phyloP scores from a whole-genome alignment of 2,797 vertebrate genomes.

The Loriculus beryllinus region DNA sequence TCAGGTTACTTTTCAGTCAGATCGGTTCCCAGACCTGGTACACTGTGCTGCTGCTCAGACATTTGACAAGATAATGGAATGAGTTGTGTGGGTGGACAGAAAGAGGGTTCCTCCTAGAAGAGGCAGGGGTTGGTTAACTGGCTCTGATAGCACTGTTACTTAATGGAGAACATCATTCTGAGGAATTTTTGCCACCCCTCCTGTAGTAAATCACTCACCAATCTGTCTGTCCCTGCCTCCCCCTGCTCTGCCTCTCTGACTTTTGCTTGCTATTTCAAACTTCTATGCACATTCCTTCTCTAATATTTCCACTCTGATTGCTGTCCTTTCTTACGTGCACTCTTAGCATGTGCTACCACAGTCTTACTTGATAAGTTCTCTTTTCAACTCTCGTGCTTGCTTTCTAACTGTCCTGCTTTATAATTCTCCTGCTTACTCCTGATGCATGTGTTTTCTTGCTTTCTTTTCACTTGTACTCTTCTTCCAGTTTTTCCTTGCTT shows the following conservation, averaged over 20 bases:
- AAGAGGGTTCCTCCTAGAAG: background rate
- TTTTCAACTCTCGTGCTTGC: background rate
- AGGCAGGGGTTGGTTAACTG: background rate
- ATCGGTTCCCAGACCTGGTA: background rate
- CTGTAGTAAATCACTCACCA: background rate
- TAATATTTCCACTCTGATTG: background rate
- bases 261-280: background rate
- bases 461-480: background rate
- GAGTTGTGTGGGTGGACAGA: constrained; percentile 26
- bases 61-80: background rate
- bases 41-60: background rate
- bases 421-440: background rate
- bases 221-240: accelerated
- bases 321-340: background rate
- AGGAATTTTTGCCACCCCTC: background rate
- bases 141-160: background rate
- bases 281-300: background rate
- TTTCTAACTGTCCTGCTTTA: background rate
- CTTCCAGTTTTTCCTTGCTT: background rate
- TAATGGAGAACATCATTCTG: background rate
- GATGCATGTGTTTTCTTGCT: background rate
- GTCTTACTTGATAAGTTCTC: accelerated
- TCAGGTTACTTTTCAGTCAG: constrained; percentile 27
- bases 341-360: accelerated
- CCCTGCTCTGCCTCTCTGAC: background rate